These are phyloP conservation scores for Erythrocebus patas DNA, from an alignment of 2,113 vertebrate species.

Conservation along the genomic window DNA sequence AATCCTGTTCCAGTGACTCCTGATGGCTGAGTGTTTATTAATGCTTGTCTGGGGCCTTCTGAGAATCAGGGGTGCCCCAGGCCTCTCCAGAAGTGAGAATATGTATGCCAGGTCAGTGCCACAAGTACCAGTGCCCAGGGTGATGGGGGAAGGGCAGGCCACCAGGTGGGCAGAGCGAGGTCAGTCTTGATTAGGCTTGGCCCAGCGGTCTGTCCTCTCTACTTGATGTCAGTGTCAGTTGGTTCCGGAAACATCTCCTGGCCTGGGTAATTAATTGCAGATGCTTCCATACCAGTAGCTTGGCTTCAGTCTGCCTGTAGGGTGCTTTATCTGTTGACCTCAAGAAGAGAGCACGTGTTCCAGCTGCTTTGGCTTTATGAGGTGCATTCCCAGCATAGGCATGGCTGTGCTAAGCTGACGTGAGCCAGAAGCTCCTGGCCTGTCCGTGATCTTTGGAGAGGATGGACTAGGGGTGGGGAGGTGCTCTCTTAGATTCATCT, in stretches of 20 bases:
- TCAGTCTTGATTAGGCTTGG: not conserved
- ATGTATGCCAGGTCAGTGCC: not conserved
- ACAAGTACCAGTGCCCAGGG: not conserved
- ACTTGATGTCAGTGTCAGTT: constrained; percentile 41
- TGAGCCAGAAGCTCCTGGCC: not conserved
- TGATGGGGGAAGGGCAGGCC: not conserved
- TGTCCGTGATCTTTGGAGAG: not conserved
- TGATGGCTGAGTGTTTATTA: not conserved
- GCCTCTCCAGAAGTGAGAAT: not conserved
- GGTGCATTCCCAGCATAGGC: not conserved
- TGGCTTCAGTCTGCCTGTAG: constrained; percentile 38
- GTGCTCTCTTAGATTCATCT: too few relatives aligned
- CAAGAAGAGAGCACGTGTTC: not conserved
- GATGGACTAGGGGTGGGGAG: accelerated
- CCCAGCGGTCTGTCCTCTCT: not conserved
- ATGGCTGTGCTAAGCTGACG: not conserved
- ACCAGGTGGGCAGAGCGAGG: not conserved
- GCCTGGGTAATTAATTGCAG: constrained; percentile 71
- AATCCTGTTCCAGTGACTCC: not conserved
- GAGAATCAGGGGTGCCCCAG: not conserved
- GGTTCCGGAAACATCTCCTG: constrained; percentile 63
- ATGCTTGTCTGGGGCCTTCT: not conserved
- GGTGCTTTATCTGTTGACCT: constrained; percentile 48
- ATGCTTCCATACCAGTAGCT: constrained; percentile 61
- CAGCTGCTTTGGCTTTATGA: not conserved